Percentiles rank a stretch among this genome's conserved stretches.
Evolutionary conservation across 2,888 invertebrate species (phyloP).

Genomic region (Sphaerophoria rueppellii): DNA sequence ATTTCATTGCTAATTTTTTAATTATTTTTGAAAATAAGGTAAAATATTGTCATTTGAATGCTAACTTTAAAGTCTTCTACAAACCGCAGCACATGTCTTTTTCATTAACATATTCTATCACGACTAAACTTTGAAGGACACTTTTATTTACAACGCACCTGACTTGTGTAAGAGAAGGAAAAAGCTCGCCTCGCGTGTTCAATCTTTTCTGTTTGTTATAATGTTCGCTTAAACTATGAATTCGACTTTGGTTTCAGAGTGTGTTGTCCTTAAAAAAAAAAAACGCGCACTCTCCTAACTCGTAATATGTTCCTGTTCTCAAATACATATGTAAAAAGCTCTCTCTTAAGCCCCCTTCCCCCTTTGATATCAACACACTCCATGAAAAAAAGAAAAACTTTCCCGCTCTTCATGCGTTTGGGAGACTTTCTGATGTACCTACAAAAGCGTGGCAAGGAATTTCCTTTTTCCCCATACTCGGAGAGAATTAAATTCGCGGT

Average conservation of each 20-base stretch:
- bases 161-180: conserved; percentile 35
- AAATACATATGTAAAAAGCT: conserved; percentile 61
- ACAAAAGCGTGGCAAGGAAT: not conserved
- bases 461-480: conserved; percentile 6
- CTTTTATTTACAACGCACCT: conserved; percentile 66
- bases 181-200: conserved; percentile 63
- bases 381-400: conserved; percentile 41
- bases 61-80: not conserved
- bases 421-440: conserved; percentile 47
- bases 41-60: not conserved
- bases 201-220: conserved; percentile 15
- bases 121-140: conserved; percentile 60
- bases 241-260: not conserved
- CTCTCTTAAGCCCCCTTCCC: not conserved
- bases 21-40: not conserved
- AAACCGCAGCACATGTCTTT: conserved; percentile 22
- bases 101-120: conserved; percentile 44
- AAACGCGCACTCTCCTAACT: conserved; percentile 64
- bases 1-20: no score
- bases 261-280: conserved; percentile 25
- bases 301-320: conserved; percentile 54
- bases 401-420: conserved; percentile 62
- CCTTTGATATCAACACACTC: not conserved
- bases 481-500: conserved; percentile 45
- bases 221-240: conserved; percentile 17